These are phyloP conservation scores for Plectrocnemia conspersa DNA, from an alignment of 1,140 invertebrate genomes.

Conservation along the genomic window DNA sequence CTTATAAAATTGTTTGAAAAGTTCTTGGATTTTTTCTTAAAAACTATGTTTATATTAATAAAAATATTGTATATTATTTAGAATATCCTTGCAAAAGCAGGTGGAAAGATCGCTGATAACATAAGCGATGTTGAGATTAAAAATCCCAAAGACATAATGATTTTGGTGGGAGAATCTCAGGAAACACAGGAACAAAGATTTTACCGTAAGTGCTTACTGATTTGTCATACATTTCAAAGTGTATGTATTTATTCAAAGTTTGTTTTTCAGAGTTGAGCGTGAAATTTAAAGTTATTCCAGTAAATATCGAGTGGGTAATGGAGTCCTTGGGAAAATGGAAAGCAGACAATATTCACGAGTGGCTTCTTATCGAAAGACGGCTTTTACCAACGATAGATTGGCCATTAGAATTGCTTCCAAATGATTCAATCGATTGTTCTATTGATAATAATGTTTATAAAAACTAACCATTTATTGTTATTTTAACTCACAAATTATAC, in stretches of 20 bases:
- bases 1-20: not conserved
- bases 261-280: conserved; percentile 3
- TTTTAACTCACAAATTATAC: no score
- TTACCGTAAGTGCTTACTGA: not conserved
- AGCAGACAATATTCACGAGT: not conserved
- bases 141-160: not conserved
- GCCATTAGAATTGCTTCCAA: not conserved
- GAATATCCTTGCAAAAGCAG: not conserved
- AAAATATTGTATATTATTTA: no score
- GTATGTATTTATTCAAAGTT: not conserved
- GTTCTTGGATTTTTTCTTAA: no score
- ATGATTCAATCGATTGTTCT: no score
- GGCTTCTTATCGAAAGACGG: not conserved
- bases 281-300: not conserved
- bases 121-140: not conserved
- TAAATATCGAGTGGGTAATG: conserved; percentile 9
- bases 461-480: no score
- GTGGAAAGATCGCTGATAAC: not conserved
- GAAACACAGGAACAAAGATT: conserved; percentile 3
- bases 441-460: no score
- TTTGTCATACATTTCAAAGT: not conserved
- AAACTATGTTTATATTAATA: no score
- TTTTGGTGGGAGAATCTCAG: not conserved
- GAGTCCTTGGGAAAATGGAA: not conserved
- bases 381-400: conserved; percentile 6